Conservation (phyloP, 2,797 vertebrate genomes). For the Danio jaintianensis region DNA sequence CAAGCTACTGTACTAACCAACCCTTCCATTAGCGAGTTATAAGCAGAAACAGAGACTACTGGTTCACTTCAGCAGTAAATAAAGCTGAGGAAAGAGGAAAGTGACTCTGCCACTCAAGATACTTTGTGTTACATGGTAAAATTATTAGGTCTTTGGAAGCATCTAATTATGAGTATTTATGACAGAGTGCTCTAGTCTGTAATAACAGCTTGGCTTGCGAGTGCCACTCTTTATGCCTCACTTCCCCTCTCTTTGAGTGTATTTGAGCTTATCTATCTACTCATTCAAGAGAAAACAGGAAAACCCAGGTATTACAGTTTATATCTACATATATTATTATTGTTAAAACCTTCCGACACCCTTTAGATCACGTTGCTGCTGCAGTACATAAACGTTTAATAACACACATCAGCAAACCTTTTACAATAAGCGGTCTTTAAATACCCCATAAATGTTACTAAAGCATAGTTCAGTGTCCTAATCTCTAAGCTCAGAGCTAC, state of each 20-base stretch:
- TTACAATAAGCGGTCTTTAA: conserved; percentile 26
- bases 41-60: conserved; percentile 9
- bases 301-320: background rate
- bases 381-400: background rate
- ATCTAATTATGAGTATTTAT: conserved; percentile 83
- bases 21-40: conserved; percentile 40
- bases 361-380: background rate
- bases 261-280: conserved; percentile 17
- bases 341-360: background rate
- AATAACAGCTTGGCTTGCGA: conserved; percentile 80
- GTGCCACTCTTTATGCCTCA: conserved; percentile 63
- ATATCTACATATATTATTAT: conserved; percentile 9
- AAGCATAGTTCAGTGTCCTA: conserved; percentile 32
- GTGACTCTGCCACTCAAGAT: conserved; percentile 69
- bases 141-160: conserved; percentile 80
- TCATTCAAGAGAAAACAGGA: conserved; percentile 6
- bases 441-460: conserved; percentile 37
- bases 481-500: conserved; percentile 25
- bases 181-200: conserved; percentile 74
- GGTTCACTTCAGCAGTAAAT: conserved; percentile 33
- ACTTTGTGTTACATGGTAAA: conserved; percentile 71
- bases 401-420: conserved; percentile 3
- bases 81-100: conserved; percentile 65
- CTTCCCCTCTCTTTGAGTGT: conserved; percentile 44
- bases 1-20: conserved; percentile 35